These are phyloP conservation scores for Aproaerema taeniolella DNA, from an alignment of 2,888 invertebrate species.

Conservation along the genomic window DNA sequence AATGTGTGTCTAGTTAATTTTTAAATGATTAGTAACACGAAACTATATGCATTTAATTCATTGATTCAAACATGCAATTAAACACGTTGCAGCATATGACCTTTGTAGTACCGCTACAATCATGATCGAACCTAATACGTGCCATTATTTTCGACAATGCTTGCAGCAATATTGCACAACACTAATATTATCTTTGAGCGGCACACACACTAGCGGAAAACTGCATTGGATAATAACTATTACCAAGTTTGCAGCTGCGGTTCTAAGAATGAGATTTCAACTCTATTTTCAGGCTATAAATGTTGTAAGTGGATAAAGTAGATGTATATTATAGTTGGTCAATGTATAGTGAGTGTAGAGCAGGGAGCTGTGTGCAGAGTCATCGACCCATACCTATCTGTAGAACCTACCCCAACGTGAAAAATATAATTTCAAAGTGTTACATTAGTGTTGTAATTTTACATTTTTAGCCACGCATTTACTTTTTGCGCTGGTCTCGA, in stretches of 20 bases:
- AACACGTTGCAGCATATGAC: conserved; percentile 27
- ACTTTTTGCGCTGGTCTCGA: conserved; percentile 24
- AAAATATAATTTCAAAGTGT: conserved; percentile 43
- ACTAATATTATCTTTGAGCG: conserved; percentile 53
- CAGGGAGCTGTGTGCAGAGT: conserved; percentile 45
- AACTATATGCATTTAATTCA: not conserved
- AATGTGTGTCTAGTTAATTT: too few species aligned
- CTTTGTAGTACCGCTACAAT: conserved; percentile 20
- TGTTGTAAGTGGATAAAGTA: conserved; percentile 19
- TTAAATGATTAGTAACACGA: too few species aligned
- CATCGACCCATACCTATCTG: conserved; percentile 57
- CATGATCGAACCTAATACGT: conserved; percentile 27
- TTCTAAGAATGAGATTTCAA: conserved; percentile 21
- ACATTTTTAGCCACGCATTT: conserved; percentile 30
- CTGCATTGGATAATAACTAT: conserved; percentile 50
- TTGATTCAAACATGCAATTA: conserved; percentile 19
- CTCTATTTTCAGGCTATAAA: conserved; percentile 22
- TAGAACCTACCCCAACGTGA: conserved; percentile 68
- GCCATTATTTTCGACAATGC: conserved; percentile 50
- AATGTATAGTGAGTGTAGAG: conserved; percentile 15
- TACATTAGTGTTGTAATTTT: conserved; percentile 34
- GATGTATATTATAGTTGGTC: conserved; percentile 17
- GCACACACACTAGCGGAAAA: conserved; percentile 43
- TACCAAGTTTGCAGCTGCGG: conserved; percentile 31
- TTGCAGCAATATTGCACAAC: conserved; percentile 56